phyloP scores from a whole-genome alignment of 2,888 invertebrate species.

The Asteroscopus sphinx region DNA sequence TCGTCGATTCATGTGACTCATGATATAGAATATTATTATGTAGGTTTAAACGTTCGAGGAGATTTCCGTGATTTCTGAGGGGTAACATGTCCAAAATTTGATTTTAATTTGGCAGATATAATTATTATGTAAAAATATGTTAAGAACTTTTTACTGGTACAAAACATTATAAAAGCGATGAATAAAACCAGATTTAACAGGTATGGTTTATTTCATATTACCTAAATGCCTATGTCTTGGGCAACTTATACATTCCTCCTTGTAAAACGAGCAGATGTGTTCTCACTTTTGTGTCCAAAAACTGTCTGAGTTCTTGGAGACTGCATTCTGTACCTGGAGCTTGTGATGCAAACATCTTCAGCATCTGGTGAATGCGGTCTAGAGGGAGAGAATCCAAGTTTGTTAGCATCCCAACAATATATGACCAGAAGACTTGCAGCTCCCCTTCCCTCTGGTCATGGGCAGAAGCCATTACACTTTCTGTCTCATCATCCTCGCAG shows the following conservation, averaged over 20 bases:
- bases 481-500: constrained; percentile 96
- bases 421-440: constrained; percentile 98
- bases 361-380: constrained; percentile 98
- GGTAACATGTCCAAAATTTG: too few relatives aligned
- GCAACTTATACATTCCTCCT: constrained; percentile 96
- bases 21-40: too few relatives aligned
- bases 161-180: too few relatives aligned
- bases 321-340: constrained; percentile 97
- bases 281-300: constrained; percentile 97
- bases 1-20: too few relatives aligned
- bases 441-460: constrained; percentile 98
- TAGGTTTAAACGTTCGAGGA: too few relatives aligned
- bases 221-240: constrained; percentile 90
- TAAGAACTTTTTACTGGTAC: too few relatives aligned
- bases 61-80: too few relatives aligned
- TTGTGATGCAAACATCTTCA: constrained; percentile 98
- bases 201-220: constrained; percentile 5
- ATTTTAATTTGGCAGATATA: too few relatives aligned
- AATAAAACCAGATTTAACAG: too few relatives aligned
- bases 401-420: constrained; percentile 98
- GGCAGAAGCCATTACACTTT: constrained; percentile 98
- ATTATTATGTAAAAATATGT: too few relatives aligned
- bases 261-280: constrained; percentile 96
- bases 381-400: constrained; percentile 97
- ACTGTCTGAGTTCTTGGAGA: constrained; percentile 95